These are phyloP conservation scores for Aphelenchoides besseyi DNA, from an alignment of 1,140 invertebrate species.

Conservation along the genomic window DNA sequence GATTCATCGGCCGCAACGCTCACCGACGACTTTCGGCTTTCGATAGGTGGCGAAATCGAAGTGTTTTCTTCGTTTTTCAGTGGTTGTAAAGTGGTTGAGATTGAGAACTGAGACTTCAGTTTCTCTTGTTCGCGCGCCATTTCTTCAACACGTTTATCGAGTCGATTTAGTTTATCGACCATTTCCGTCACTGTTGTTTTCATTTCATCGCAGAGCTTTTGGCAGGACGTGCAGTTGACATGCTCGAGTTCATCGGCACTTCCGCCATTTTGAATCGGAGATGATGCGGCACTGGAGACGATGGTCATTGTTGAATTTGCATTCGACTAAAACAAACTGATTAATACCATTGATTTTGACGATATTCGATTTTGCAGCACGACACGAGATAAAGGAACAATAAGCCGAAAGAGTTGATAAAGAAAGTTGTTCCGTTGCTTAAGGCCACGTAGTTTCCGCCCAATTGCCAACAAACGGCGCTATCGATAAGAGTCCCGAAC, in stretches of 20 bases:
- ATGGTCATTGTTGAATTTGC: slow-evolving; percentile 18
- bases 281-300: slow-evolving; percentile 18
- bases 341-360: not conserved
- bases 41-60: too few species aligned
- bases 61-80: not conserved
- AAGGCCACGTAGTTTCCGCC: not conserved
- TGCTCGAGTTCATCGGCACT: slow-evolving; percentile 5
- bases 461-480: not conserved
- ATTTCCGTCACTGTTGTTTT: slow-evolving; percentile 28
- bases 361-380: not conserved
- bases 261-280: slow-evolving; percentile 10
- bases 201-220: slow-evolving; percentile 18
- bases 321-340: slow-evolving; percentile 1
- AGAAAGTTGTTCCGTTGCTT: too few species aligned
- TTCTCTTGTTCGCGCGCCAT: not conserved
- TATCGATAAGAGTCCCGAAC: too few species aligned
- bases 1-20: not conserved
- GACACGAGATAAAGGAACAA: not conserved
- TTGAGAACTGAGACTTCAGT: not conserved
- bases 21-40: not conserved
- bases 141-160: slow-evolving; percentile 25
- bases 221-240: slow-evolving; percentile 14
- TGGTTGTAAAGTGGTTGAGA: not conserved
- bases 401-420: too few species aligned
- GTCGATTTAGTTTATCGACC: slow-evolving; percentile 25